Evolutionary conservation across 2,888 invertebrate genomes (phyloP), one percentile per base, ranked within the genome.

Genomic region (Drosophila silvestris): DNA sequence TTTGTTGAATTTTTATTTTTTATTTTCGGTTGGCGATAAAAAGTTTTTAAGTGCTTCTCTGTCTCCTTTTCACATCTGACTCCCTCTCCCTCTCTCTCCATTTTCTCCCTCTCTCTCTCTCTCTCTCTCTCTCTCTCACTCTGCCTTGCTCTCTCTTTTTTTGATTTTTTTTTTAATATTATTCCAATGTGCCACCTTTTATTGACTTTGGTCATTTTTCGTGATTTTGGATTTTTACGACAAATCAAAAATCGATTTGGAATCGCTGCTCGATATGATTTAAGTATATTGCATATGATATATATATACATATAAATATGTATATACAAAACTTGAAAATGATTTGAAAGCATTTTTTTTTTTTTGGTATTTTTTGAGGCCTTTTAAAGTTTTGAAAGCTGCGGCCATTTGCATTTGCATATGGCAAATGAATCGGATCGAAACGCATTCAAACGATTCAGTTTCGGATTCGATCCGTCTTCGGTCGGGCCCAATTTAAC

Each of bases 211-310:
- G 44, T 58, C 19, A 32, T 14, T 50, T 47, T 56, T 72, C 32
- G 12, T 44, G 51, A 58, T 63, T 47, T 41, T 53, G 32, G 9
- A 56, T 78, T 80, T 85, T 83, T 80, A 89, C 87, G 82, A 83
- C 84, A 82, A 82, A 82, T 85, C 85, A 85, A 83, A 82, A 74
- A 86, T 71, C 81, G 60, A 82, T 77, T 75, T 60, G 62, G 63
- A 66, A 59, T 58, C 30, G 65, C 63, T 58, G 39, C 50, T 56
- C 73, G 63, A 78, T 76, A 79, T 85, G 85, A 87, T 86, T 89
- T 77, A 89, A 77, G 64, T 56, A 66, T 58, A 44, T 56, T 74
- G 35, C 30, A 41, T 47, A 12, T 35, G 41, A n/a, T 71, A 35
- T 47, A 7, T 37, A n/a, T 56, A 10, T n/a, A 19, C 33, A 10